These are phyloP conservation scores for Aleiodes testaceus DNA, from an alignment of 2,888 invertebrate genomes.

Conservation along the genomic window DNA sequence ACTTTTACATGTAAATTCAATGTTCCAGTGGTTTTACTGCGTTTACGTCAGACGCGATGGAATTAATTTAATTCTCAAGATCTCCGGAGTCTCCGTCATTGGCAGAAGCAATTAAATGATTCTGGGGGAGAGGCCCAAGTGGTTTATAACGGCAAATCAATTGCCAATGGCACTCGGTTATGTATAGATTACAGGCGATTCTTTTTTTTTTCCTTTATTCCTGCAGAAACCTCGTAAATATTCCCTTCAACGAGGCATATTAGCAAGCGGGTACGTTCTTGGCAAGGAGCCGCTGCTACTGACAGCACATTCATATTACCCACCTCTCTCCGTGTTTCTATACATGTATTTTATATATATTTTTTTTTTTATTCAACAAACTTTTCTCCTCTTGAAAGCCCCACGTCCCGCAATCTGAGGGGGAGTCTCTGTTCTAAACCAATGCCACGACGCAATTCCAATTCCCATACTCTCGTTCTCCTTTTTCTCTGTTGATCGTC, in stretches of 20 bases:
- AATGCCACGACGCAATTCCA: conserved; percentile 5
- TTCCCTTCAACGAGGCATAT: conserved; percentile 66
- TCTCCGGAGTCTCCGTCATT: too few relatives aligned
- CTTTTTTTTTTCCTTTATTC: conserved; percentile 35
- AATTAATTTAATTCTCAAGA: too few relatives aligned
- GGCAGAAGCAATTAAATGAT: background rate
- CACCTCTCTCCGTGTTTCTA: conserved; percentile 11
- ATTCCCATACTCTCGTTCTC: background rate
- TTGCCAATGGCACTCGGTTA: conserved; percentile 46
- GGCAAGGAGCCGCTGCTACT: conserved; percentile 71
- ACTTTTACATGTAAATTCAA: too few relatives aligned
- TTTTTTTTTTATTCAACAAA: conserved; percentile 11
- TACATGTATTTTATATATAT: conserved; percentile 26
- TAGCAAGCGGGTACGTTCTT: conserved; percentile 67
- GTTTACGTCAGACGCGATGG: too few relatives aligned
- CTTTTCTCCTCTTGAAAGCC: conserved; percentile 7
- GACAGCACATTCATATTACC: conserved; percentile 71
- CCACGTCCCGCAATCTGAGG: conserved; percentile 3
- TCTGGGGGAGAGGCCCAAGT: too few relatives aligned
- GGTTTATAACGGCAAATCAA: conserved; percentile 54
- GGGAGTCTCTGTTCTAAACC: background rate
- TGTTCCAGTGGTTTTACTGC: too few relatives aligned
- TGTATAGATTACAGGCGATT: conserved; percentile 15
- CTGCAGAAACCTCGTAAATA: conserved; percentile 64
- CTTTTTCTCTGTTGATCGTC: background rate